Percentiles rank a stretch among this genome's conserved stretches.
Conservation (phyloP, 2,797 vertebrate species). For the Macropodus opercularis region DNA sequence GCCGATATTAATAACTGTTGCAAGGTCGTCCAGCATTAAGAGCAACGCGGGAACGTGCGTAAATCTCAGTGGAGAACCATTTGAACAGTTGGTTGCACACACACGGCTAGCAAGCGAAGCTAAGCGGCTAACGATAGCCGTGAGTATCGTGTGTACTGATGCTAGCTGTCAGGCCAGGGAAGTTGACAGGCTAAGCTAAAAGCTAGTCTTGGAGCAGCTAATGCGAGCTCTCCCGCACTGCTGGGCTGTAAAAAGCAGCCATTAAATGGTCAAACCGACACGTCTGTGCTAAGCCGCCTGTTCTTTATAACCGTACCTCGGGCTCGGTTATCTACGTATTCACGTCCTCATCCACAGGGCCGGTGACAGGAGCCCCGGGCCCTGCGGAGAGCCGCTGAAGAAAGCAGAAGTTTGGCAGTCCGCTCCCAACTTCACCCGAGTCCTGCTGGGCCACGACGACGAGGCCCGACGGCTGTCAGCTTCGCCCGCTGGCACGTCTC, state of each 20-base stretch:
- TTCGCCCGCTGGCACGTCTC: not conserved
- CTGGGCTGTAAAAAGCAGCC: not conserved
- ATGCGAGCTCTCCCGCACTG: constrained; percentile 3
- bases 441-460: constrained; percentile 76
- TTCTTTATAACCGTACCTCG: constrained; percentile 59
- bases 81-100: not conserved
- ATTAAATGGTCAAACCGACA: not conserved
- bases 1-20: constrained; percentile 49
- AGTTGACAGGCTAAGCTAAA: constrained; percentile 69
- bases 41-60: not conserved
- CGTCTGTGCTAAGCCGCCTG: rapidly evolving
- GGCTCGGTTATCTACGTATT: constrained; percentile 28
- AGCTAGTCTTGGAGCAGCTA: constrained; percentile 46
- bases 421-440: constrained; percentile 79
- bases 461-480: constrained; percentile 60
- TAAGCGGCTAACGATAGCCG: constrained; percentile 21
- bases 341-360: constrained; percentile 80
- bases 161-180: constrained; percentile 67
- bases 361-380: constrained; percentile 79
- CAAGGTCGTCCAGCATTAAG: not conserved
- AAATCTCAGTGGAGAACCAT: rapidly evolving
- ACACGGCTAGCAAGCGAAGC: not conserved
- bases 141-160: constrained; percentile 36
- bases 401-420: constrained; percentile 78
- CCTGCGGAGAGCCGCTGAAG: constrained; percentile 67